Conservation (phyloP, 2,888 invertebrate species). For the Boloria selene region DNA sequence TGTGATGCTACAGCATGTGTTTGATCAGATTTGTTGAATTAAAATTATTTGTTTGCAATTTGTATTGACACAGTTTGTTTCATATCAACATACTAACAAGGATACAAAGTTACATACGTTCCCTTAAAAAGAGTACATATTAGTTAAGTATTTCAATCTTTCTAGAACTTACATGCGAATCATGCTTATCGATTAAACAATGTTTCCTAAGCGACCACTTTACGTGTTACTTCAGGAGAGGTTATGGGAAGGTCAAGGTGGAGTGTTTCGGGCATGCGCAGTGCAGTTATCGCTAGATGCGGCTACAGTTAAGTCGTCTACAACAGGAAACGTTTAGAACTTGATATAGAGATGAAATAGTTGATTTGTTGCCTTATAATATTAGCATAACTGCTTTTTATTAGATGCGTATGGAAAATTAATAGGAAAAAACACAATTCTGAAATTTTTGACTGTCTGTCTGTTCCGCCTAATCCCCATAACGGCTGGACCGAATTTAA, state of each 20-base stretch:
- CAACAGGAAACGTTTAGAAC: conserved; percentile 6
- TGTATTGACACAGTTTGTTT: no score
- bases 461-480: no score
- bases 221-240: conserved; percentile 31
- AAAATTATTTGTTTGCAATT: no score
- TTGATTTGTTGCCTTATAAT: no score
- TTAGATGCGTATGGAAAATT: no score
- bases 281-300: conserved; percentile 48
- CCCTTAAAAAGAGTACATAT: not conserved
- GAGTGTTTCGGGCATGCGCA: conserved; percentile 57
- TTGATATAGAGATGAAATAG: no score
- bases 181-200: conserved; percentile 35
- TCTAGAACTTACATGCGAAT: conserved; percentile 18
- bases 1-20: not conserved
- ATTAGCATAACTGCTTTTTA: no score
- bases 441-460: no score
- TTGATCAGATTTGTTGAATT: no score
- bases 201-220: conserved; percentile 19
- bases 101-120: not conserved
- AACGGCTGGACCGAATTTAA: no score
- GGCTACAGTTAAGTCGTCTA: conserved; percentile 17
- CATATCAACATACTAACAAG: not conserved
- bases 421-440: no score
- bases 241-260: conserved; percentile 71
- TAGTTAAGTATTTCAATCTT: not conserved